Percentiles rank a stretch among this genome's conserved stretches.
Conservation (phyloP, 1,140 invertebrate genomes). For the Oedothorax gibbosus region DNA sequence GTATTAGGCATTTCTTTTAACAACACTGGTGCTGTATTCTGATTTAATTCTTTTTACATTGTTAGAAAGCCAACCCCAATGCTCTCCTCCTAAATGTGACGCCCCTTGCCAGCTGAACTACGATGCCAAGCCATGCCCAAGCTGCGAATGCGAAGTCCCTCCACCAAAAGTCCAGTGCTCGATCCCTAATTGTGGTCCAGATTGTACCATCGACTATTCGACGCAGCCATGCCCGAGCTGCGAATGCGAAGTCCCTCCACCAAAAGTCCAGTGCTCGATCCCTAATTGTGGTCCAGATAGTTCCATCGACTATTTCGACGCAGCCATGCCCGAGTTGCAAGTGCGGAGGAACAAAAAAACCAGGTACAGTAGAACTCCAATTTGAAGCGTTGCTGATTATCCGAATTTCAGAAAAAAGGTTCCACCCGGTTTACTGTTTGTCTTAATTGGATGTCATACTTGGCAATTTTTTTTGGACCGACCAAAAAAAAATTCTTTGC, state of each 20-base stretch:
- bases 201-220: background rate
- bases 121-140: background rate
- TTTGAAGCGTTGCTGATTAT: too few species aligned
- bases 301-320: background rate
- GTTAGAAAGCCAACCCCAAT: too few species aligned
- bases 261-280: background rate
- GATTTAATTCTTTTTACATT: too few species aligned
- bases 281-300: background rate
- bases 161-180: background rate
- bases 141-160: slow-evolving; percentile 5
- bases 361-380: background rate
- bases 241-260: background rate
- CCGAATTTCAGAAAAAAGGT: too few species aligned
- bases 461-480: too few species aligned
- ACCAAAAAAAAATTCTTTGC: too few species aligned
- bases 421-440: too few species aligned
- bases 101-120: slow-evolving; percentile 1
- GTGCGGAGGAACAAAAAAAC: background rate
- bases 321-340: background rate
- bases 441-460: too few species aligned
- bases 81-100: background rate
- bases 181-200: background rate
- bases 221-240: background rate
- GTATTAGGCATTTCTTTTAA: too few species aligned
- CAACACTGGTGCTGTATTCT: too few species aligned